Conservation (phyloP, 92 coral and sea anemone genomes). For the Heteractis magnifica region DNA sequence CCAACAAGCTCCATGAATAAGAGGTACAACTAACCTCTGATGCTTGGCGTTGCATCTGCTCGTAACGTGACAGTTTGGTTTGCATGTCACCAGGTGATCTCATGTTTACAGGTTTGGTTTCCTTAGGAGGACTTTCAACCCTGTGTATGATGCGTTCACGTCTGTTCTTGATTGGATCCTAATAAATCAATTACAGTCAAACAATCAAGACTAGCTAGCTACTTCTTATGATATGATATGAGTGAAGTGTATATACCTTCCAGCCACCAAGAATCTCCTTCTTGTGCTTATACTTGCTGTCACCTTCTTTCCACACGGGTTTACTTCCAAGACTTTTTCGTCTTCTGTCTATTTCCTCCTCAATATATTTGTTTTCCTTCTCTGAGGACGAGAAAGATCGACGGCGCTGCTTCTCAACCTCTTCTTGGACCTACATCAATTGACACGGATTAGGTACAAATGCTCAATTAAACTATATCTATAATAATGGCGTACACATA, state of each 20-base stretch:
- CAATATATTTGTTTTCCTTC: constrained; percentile 19
- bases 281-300: constrained; percentile 38
- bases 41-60: constrained; percentile 32
- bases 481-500: too few relatives aligned
- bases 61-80: constrained; percentile 22
- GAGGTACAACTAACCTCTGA: constrained; percentile 16
- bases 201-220: not conserved
- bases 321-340: constrained; percentile 38
- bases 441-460: too few relatives aligned
- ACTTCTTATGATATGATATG: not conserved
- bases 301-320: constrained; percentile 35
- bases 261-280: constrained; percentile 38
- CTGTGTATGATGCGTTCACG: constrained; percentile 32
- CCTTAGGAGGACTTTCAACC: constrained; percentile 2
- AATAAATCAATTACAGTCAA: not conserved
- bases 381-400: constrained; percentile 30
- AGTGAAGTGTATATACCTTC: constrained; percentile 10
- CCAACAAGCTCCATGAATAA: not conserved
- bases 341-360: constrained; percentile 17
- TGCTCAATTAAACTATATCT: too few relatives aligned
- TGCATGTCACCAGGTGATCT: constrained; percentile 25
- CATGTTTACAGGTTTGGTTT: constrained; percentile 14
- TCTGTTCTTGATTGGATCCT: constrained; percentile 32
- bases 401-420: constrained; percentile 20
- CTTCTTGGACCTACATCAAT: constrained; percentile 4